These are phyloP conservation scores for Alviniconcha strummeri DNA, from an alignment of 2,888 invertebrate genomes.

Conservation along the genomic window DNA sequence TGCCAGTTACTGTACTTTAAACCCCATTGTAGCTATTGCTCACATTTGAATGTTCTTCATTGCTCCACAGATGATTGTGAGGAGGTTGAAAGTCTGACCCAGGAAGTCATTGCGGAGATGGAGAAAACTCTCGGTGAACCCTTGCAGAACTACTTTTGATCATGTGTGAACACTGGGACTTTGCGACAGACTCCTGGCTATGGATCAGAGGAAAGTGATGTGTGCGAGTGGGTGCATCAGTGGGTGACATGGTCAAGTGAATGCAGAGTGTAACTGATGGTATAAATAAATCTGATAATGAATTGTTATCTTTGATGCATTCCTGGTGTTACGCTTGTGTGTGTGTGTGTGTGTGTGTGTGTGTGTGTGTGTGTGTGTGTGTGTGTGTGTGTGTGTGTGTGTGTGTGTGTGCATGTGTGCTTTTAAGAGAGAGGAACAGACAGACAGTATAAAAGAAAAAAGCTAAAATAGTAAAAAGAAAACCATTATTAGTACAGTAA, in stretches of 20 bases:
- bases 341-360: neutral
- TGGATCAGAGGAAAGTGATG: neutral
- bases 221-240: neutral
- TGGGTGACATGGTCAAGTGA: neutral
- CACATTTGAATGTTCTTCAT: neutral
- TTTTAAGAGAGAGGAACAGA: neutral
- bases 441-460: neutral
- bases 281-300: neutral
- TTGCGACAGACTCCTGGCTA: no score
- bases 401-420: neutral
- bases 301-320: neutral
- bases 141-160: slow-evolving; percentile 79
- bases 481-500: no score
- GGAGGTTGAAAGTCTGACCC: slow-evolving; percentile 86
- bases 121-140: slow-evolving; percentile 93
- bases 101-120: slow-evolving; percentile 86
- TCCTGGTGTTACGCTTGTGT: neutral
- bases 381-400: neutral
- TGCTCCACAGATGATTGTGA: slow-evolving; percentile 75
- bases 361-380: neutral
- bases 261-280: neutral
- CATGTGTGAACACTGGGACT: neutral
- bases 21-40: no score
- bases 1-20: no score
- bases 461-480: neutral